Percentiles rank a stretch among this genome's conserved stretches.
phyloP scores from a whole-genome alignment of 2,888 invertebrate genomes.

The Leucophenga montana region DNA sequence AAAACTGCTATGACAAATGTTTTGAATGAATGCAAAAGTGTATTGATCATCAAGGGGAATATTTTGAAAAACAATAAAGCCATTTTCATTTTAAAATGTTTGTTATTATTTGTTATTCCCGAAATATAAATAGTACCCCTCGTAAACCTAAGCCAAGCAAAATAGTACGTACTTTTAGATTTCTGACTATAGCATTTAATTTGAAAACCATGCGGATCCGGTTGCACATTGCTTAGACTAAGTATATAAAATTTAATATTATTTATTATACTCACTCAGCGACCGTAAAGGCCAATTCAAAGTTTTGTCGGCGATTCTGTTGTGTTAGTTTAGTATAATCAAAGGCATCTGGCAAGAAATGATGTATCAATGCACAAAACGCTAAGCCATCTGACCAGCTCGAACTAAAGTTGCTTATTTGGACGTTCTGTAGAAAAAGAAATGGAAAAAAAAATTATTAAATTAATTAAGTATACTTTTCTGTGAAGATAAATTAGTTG shows the following conservation, averaged over 20 bases:
- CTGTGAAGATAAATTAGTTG: conserved; percentile 23
- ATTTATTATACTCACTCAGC: conserved; percentile 89
- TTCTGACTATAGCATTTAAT: too few relatives aligned
- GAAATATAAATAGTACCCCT: too few relatives aligned
- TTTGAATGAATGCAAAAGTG: too few relatives aligned
- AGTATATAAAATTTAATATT: neutral
- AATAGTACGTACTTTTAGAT: too few relatives aligned
- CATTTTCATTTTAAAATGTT: too few relatives aligned
- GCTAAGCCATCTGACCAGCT: conserved; percentile 99
- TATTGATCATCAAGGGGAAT: too few relatives aligned
- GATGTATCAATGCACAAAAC: conserved; percentile 98
- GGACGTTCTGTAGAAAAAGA: conserved; percentile 84
- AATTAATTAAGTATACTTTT: neutral
- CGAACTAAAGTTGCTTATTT: conserved; percentile 98
- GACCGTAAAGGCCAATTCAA: conserved; percentile 96
- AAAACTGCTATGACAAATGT: too few relatives aligned
- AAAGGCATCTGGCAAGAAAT: conserved; percentile 97
- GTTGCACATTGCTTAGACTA: conserved; percentile 5
- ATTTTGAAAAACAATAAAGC: too few relatives aligned
- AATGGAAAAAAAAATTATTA: neutral
- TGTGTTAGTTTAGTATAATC: conserved; percentile 92
- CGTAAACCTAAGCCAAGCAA: too few relatives aligned
- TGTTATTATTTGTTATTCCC: too few relatives aligned
- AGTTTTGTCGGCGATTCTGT: conserved; percentile 93
- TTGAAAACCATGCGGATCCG: neutral